Evolutionary conservation across 2,797 vertebrate species (phyloP).

Genomic region (Megaceryle alcyon): DNA sequence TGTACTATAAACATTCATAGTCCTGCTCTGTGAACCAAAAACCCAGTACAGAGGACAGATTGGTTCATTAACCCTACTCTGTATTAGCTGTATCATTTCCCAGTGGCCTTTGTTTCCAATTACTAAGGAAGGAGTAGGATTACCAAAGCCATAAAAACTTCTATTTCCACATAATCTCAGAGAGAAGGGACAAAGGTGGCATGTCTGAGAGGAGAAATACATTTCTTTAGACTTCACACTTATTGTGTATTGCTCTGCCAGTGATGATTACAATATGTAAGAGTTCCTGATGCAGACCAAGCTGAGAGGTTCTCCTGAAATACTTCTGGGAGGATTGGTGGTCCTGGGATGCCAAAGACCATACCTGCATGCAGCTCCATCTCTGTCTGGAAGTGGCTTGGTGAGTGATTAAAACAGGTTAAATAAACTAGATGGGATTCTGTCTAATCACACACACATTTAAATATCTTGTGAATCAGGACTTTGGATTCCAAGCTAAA

Average conservation of each 20-base stretch:
- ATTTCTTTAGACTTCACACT: background rate
- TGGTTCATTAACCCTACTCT: slow-evolving; percentile 28
- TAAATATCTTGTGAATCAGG: background rate
- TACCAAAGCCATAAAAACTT: slow-evolving; percentile 5
- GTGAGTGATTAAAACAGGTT: background rate
- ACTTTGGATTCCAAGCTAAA: background rate
- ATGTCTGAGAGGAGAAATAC: background rate
- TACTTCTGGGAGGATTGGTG: background rate
- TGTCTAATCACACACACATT: background rate
- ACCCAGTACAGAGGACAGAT: background rate
- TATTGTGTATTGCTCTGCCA: background rate
- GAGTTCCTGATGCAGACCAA: background rate
- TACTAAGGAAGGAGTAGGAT: slow-evolving; percentile 12
- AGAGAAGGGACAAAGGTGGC: background rate
- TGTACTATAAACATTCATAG: background rate
- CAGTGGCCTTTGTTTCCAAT: background rate
- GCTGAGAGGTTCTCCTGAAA: background rate
- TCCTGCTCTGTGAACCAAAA: background rate
- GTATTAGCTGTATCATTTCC: background rate
- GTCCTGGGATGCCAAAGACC: background rate
- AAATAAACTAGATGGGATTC: background rate
- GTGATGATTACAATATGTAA: accelerated
- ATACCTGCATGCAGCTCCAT: background rate
- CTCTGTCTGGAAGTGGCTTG: background rate
- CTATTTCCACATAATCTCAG: background rate